These are phyloP conservation scores for Apaloderma vittatum DNA, from an alignment of 2,113 vertebrate species.

Conservation along the genomic window DNA sequence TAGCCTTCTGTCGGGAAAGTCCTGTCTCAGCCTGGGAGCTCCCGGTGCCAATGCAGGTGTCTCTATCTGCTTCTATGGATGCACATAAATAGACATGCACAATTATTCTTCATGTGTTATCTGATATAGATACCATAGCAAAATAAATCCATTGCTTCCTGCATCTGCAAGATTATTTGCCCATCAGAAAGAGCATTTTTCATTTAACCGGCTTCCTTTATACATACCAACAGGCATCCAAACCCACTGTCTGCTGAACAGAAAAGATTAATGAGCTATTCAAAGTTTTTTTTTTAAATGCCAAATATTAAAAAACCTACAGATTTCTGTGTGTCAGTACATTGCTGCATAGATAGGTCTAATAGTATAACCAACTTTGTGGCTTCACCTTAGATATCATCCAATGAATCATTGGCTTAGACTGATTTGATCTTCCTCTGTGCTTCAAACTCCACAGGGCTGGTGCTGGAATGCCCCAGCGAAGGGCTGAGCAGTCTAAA, in stretches of 20 bases:
- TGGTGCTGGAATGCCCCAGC: background rate
- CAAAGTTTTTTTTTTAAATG: background rate
- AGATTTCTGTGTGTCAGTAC: background rate
- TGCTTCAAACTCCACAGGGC: background rate
- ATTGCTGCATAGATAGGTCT: background rate
- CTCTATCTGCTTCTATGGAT: background rate
- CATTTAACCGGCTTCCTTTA: background rate
- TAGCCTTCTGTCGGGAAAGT: accelerated
- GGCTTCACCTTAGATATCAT: background rate
- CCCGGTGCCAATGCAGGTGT: background rate
- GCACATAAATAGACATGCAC: background rate
- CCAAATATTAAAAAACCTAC: background rate
- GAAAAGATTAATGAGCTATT: background rate
- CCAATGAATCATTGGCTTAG: background rate
- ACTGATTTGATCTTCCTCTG: background rate
- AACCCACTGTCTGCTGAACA: background rate
- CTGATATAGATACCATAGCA: background rate
- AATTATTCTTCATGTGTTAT: background rate
- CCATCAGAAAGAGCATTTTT: background rate
- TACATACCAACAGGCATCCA: background rate
- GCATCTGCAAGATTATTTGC: background rate
- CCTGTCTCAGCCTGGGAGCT: background rate
- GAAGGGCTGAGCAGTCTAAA: background rate
- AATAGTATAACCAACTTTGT: background rate
- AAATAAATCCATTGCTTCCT: background rate